Conservation (phyloP, 2,797 vertebrate genomes). For the Spinus pinus region DNA sequence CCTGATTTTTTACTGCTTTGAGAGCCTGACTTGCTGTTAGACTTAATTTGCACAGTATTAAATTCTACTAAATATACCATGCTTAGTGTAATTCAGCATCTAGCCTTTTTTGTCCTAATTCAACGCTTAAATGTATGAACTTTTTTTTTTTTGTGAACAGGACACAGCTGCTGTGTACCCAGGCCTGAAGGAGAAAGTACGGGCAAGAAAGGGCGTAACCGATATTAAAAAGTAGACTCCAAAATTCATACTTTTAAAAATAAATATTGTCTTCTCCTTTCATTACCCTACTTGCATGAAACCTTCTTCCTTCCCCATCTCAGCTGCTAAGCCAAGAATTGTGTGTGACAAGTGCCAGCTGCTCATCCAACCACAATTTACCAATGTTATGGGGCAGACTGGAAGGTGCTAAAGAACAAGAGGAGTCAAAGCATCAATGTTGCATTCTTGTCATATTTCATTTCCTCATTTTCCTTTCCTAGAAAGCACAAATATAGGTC, state of each 20-base stretch:
- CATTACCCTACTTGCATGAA: not conserved
- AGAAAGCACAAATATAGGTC: not conserved
- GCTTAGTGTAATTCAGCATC: not conserved
- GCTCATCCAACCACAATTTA: not conserved
- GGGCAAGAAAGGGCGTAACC: not conserved
- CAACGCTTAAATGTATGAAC: not conserved
- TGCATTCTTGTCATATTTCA: not conserved
- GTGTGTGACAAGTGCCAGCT: not conserved
- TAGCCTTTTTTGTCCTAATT: not conserved
- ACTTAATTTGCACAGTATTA: not conserved
- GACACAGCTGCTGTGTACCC: not conserved
- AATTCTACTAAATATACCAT: not conserved
- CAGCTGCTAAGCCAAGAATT: not conserved
- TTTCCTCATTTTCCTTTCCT: not conserved
- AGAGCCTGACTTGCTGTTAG: not conserved
- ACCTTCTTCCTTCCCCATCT: not conserved
- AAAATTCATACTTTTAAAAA: not conserved
- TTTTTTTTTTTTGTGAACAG: not conserved
- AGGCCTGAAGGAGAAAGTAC: not conserved
- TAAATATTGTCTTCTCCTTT: not conserved
- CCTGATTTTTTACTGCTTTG: not conserved
- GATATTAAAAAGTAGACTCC: not conserved
- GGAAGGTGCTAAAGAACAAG: not conserved
- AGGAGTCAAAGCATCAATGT: not conserved
- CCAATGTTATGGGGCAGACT: not conserved